These are phyloP conservation scores for Thalassoma bifasciatum DNA, from an alignment of 2,113 vertebrate genomes.

Conservation along the genomic window DNA sequence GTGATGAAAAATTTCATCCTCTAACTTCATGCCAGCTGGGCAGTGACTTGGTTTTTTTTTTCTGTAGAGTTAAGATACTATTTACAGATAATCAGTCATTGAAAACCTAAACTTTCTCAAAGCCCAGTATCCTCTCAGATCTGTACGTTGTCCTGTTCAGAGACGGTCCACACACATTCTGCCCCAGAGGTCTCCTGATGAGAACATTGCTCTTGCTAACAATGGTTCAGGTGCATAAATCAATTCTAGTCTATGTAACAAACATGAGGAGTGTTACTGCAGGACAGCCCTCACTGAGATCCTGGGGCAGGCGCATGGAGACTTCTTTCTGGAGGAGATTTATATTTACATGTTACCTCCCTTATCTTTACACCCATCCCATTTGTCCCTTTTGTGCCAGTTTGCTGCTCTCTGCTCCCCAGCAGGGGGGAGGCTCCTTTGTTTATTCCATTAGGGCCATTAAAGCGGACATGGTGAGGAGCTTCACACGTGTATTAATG, in stretches of 20 bases:
- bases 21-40: too few relatives aligned
- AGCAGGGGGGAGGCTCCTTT: constrained; percentile 1
- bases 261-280: too few relatives aligned
- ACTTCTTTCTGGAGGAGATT: too few relatives aligned
- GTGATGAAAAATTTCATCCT: too few relatives aligned
- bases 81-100: neutral
- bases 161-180: neutral
- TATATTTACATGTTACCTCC: neutral
- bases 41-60: too few relatives aligned
- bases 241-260: too few relatives aligned
- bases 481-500: constrained; percentile 65
- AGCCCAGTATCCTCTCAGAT: neutral
- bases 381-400: constrained; percentile 75
- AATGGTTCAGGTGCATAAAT: too few relatives aligned
- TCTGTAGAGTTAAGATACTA: too few relatives aligned
- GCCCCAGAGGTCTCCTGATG: too few relatives aligned
- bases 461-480: constrained; percentile 59
- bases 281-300: too few relatives aligned
- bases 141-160: neutral
- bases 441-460: constrained; percentile 58
- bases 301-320: too few relatives aligned
- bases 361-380: constrained; percentile 31
- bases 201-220: too few relatives aligned
- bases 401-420: constrained; percentile 51
- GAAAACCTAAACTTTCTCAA: neutral